Conservation (phyloP, 2,797 vertebrate genomes). For the Cynopterus sphinx region DNA sequence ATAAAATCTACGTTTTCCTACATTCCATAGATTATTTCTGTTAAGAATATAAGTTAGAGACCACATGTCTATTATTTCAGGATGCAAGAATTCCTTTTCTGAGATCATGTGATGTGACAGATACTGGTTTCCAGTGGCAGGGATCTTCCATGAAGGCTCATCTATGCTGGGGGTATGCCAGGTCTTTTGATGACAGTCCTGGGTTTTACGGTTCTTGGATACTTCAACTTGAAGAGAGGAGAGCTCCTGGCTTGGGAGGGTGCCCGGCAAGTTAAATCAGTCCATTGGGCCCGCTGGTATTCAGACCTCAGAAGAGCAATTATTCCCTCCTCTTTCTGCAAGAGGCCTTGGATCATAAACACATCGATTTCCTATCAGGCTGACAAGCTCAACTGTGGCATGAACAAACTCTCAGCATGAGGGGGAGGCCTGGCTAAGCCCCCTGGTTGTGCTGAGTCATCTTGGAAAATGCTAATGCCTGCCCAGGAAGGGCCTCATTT, state of each 20-base stretch:
- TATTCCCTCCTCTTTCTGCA: slow-evolving; percentile 27
- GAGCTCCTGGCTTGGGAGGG: background rate
- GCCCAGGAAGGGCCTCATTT: background rate
- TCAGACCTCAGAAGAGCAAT: background rate
- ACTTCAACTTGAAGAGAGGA: background rate
- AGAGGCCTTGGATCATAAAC: slow-evolving; percentile 61
- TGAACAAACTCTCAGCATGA: slow-evolving; percentile 50
- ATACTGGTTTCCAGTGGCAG: background rate
- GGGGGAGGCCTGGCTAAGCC: background rate
- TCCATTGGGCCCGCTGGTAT: accelerated
- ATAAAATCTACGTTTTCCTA: background rate
- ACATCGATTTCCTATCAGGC: slow-evolving; percentile 77
- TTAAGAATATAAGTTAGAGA: background rate
- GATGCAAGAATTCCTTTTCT: background rate
- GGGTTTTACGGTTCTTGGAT: background rate
- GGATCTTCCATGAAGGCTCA: accelerated
- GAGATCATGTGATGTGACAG: background rate
- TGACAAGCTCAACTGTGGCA: slow-evolving; percentile 60
- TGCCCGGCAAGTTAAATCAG: background rate
- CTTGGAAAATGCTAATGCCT: background rate
- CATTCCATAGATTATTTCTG: background rate
- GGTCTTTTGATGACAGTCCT: background rate
- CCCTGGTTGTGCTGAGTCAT: slow-evolving; percentile 63
- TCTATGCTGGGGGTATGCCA: background rate
- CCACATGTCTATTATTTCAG: background rate